Evolutionary conservation across 2,113 vertebrate genomes (phyloP).

Genomic region (Strigops habroptila): DNA sequence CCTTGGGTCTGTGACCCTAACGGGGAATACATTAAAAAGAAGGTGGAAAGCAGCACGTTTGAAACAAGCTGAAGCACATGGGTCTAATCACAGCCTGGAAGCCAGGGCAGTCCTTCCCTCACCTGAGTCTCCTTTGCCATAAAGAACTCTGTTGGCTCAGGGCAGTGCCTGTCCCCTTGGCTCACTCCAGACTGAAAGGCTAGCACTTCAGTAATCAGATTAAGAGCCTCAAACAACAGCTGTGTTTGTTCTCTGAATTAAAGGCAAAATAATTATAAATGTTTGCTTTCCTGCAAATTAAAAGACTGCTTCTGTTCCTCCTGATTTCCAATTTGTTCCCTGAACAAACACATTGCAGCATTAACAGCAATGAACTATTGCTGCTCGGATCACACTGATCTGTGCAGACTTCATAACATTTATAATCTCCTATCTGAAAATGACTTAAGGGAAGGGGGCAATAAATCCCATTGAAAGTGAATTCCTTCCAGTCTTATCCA

Average conservation of each 20-base stretch:
- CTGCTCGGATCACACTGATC: conserved; percentile 20
- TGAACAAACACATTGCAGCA: conserved; percentile 33
- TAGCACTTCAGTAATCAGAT: conserved; percentile 67
- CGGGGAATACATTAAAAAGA: neutral
- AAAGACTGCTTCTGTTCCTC: conserved; percentile 39
- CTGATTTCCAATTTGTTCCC: conserved; percentile 50
- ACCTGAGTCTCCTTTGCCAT: neutral
- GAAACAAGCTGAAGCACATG: neutral
- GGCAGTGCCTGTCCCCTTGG: neutral
- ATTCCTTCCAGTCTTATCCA: conserved; percentile 65
- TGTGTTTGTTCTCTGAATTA: conserved; percentile 75
- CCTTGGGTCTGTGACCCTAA: neutral
- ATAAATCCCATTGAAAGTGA: conserved; percentile 42
- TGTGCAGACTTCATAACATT: conserved; percentile 37
- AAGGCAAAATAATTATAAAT: conserved; percentile 67
- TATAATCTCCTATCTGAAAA: conserved; percentile 64
- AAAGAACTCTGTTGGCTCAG: neutral
- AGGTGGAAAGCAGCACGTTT: neutral
- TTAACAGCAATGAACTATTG: conserved; percentile 41
- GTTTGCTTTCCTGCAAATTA: conserved; percentile 71
- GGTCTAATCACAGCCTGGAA: neutral
- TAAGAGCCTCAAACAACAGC: conserved; percentile 66
- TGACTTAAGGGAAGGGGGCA: conserved; percentile 8
- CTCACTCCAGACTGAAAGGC: conserved; percentile 8
- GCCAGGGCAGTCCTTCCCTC: neutral